Evolutionary conservation across 2,113 vertebrate genomes (phyloP), one percentile per base, ranked within the genome.

Genomic region (Heteronetta atricapilla): DNA sequence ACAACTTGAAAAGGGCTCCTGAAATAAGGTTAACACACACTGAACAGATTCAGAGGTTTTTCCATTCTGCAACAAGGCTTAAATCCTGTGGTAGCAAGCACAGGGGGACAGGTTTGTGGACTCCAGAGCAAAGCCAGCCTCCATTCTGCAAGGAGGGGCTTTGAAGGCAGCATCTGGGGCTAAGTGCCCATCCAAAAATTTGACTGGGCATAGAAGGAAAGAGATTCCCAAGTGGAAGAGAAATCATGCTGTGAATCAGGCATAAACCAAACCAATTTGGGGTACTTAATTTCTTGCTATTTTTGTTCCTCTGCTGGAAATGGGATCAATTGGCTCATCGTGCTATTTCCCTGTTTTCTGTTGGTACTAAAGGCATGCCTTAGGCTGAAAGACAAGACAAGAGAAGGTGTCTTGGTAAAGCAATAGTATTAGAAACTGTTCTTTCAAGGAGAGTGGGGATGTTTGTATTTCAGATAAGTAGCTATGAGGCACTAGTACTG

Each of bases 21-120:
- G 55, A 94, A 97, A 95, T 89, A 86, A 93, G 78, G 73, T 95
- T 94, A 83, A 82, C 63, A 9, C 63, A 9, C 29, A 40, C 74
- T 66, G 63, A 92, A 64, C 38, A 60, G 26, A 36, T 38, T 40
- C 53, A 23, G 70, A 55, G 70, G 19, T 55, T 81, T 55, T 82
- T 55, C 26, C 21, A 2, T 69, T 72, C 58, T 73, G 73, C 28
- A 31, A 0, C 2, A 23, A 34, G 25, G 63, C 64, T 90, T 10
- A 8, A n/a, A 19, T 16, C 10, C 10, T 46, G 12, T 36, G 11
- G 20, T 40, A 66, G 20, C 33, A 33, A 56, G 18, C 6, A 26
- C 9, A 19, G 29, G 22, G 46, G 34, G 38, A 62, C 5, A 3
- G 15, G 18, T 64, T 6, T 59, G 66, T 88, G 88, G 52, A 46